Conservation (phyloP, 2,797 vertebrate genomes). For the Calcarius lapponicus region DNA sequence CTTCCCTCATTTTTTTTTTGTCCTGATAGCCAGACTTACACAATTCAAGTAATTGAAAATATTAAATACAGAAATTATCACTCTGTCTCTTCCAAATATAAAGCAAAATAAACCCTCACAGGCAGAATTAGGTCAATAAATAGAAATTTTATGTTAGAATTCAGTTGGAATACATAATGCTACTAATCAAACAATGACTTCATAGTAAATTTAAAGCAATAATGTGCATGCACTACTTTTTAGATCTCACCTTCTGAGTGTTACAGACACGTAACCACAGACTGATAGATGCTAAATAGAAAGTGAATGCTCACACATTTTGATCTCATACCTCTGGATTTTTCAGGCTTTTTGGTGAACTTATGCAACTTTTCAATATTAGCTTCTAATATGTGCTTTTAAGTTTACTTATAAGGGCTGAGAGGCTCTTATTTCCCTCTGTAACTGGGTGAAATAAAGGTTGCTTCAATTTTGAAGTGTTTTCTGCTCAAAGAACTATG, state of each 20-base stretch:
- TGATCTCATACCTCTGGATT: background rate
- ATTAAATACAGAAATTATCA: background rate
- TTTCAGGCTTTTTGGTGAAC: background rate
- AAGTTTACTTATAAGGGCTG: background rate
- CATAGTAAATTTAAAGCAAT: background rate
- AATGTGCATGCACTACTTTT: background rate
- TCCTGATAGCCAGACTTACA: slow-evolving; percentile 20
- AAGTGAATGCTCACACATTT: background rate
- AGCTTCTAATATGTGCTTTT: background rate
- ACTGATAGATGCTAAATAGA: background rate
- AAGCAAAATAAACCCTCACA: background rate
- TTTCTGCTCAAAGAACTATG: background rate
- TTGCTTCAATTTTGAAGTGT: background rate
- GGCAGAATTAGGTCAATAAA: background rate
- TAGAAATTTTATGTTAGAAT: background rate
- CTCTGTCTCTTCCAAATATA: background rate
- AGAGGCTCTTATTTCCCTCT: background rate
- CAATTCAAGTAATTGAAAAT: slow-evolving; percentile 33
- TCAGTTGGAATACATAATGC: background rate
- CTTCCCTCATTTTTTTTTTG: slow-evolving; percentile 1
- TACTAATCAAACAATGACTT: background rate
- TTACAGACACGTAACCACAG: background rate
- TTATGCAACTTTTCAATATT: background rate
- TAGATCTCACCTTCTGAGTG: background rate
- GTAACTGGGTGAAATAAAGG: background rate